Evolutionary conservation across 1,140 invertebrate genomes (phyloP), one percentile per base, ranked within the genome.

Genomic region (Penaeus japonicus): DNA sequence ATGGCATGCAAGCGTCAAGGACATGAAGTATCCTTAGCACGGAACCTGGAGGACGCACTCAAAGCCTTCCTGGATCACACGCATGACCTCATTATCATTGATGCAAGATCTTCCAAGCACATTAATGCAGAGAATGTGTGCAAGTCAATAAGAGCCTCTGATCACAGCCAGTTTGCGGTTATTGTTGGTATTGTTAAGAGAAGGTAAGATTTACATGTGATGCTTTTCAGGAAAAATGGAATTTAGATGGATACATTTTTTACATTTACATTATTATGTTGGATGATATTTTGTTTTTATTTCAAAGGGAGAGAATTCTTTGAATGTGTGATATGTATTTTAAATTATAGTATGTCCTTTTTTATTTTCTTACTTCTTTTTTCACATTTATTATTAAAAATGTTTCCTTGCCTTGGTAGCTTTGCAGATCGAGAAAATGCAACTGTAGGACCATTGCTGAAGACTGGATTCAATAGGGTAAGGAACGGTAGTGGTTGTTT

Each of bases 401-500:
- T 47, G 1, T 73, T 57, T 24, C 24, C 10, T 17, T 12, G 27
- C 75, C 81, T 85, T 86, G 62, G 54, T 90, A 93, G 92, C 90
- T 89, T 91, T 86, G 84, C 90, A n/a, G 92, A 93, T 27, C 92
- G 92, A 87, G 93, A 93, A 70, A 92, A 92, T 89, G 91, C 92
- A 17, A 91, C 91, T 54, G 91, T 93, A 39, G 81, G 92, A 53
- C 91, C 92, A 47, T 89, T 92, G 57, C 90, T 93, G 10, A 92
- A 92, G 53, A 91, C 91, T 81, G 93, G 93, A 27, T 93, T 93
- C 89, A 92, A 93, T 82, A 92, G 92, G 91, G 93, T 93, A 73
- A 90, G 88, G 81, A 4, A 12, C 12, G 39, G 1, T 55, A 47
- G 22, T 54, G 10, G 59, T 59, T 59, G 24, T 55, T 30, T 75